Base-by-base conservation (phyloP, 2,113 vertebrate genomes). In the Siphamia tubifer region DNA sequence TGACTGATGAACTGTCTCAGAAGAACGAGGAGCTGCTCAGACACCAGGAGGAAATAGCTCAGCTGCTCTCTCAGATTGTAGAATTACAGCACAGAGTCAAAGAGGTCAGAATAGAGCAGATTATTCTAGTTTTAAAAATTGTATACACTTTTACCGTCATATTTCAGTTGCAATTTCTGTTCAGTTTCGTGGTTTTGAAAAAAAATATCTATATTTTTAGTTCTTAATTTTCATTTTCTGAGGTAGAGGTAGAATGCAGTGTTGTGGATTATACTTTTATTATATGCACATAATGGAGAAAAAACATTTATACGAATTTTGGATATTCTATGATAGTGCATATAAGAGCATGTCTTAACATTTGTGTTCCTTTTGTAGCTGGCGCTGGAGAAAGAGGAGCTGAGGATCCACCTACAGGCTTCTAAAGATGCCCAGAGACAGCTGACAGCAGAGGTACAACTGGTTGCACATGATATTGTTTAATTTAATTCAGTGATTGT, bases 401-500 rank as follows among this genome's bases (percentile, higher is more conserved):
- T 99, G 65, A 94, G 94, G 87, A 94, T 98, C 83, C 97, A 99
- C 66, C 90, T 99, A 30, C 95, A 98, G 83, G 97, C 97, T 56
- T 98, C 98, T 53, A 99, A 99, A 91, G 97, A 98, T 27, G 94
- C 96, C 63, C 97, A 99, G 85, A 91, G 96, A 27, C 95, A 98
- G 52, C 94, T 99, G 62, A 99, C 98, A 21, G 93, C 93, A 69
- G 98, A 99, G 95, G 98, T 99, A 86, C 21, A 34, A 5, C n/a
- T n/a, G n/a, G n/a, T 55, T 9, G 2, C 39, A 49, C 42, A 38
- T 21, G n/a, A n/a, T n/a, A n/a, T n/a, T n/a, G n/a, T n/a, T n/a
- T n/a, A n/a, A n/a, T n/a, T n/a, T n/a, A n/a, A n/a, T n/a, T n/a
- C n/a, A n/a, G n/a, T n/a, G n/a, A n/a, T n/a, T n/a, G n/a, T n/a